Conservation (phyloP, 2,888 invertebrate genomes). For the Stictocephala bisonia region DNA sequence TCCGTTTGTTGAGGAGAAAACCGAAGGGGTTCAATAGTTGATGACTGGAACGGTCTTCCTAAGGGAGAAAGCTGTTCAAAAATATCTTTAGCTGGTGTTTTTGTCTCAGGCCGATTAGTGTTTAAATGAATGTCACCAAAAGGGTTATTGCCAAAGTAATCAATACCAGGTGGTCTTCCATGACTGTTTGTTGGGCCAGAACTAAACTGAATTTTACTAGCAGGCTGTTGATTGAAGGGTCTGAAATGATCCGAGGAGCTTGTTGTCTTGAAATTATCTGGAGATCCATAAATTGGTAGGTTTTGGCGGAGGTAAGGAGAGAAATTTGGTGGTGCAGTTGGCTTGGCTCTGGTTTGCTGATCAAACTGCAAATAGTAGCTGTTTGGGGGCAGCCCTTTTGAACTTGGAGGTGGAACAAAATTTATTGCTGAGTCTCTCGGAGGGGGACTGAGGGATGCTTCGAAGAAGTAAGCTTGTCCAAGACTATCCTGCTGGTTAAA, state of each 20-base stretch:
- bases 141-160: constrained; percentile 52
- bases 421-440: constrained; percentile 48
- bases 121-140: constrained; percentile 52
- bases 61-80: constrained; percentile 56
- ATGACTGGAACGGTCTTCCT: constrained; percentile 57
- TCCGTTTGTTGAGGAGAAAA: neutral
- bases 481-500: constrained; percentile 40
- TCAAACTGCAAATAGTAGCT: constrained; percentile 51
- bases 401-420: constrained; percentile 41
- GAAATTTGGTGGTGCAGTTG: constrained; percentile 22
- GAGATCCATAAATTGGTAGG: constrained; percentile 38
- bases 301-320: constrained; percentile 41
- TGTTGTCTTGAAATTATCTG: constrained; percentile 38
- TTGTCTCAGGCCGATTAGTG: constrained; percentile 47
- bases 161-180: constrained; percentile 19
- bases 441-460: constrained; percentile 53
- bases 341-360: constrained; percentile 37
- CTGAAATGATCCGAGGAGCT: constrained; percentile 42
- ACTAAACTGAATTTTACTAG: constrained; percentile 8
- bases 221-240: constrained; percentile 18
- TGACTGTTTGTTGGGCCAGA: constrained; percentile 27
- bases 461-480: constrained; percentile 49
- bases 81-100: constrained; percentile 51
- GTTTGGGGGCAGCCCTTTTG: constrained; percentile 49
- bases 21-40: constrained; percentile 29